Evolutionary conservation across 1,140 invertebrate species (phyloP), one percentile per base, ranked within the genome.

Genomic region (Drosophila hydei): DNA sequence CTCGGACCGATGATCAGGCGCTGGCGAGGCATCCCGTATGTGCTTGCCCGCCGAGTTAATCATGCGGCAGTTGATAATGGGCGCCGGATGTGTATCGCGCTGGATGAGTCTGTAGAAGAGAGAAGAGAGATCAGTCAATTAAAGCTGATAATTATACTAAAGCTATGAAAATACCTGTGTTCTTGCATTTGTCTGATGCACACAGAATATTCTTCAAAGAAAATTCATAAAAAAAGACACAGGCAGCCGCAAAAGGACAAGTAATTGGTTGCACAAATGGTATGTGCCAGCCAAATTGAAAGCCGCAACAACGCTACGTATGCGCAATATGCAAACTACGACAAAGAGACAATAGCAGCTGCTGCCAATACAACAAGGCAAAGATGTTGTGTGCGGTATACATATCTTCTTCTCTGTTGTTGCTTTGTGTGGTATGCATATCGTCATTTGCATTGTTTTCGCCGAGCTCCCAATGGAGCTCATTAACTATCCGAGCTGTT

Each of bases 1-100:
- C 80, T 96, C 96, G 19, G 96, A 96, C 42, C 95, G 94, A 92
- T 98, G 97, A 92, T 97, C 96, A 40, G 95, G 94, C 38, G 94
- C 94, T 18, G 93, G 92, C 23, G 93, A 92, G 33, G 92, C 91
- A 72, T 94, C 93, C 14, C 92, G 81, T 59, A 94, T 92, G 56
- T 93, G 92, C 63, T 94, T 94, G 38, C 94, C 94, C 0, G 62
- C 83, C 0, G 77, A 36, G 75, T 93, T 93, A 30, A 95, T 92
- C 74, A 96, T 93, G 59, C 95, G 95, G 92, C 96, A 97, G 89
- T 95, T 95, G 89, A 96, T 96, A 72, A 96, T 93, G 52, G 96
- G 95, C 77, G 96, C 94, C 8, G 96, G 96, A 71, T 95, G 94
- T 1, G 94, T 95, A 77, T 95, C 95, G 42, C 95, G 94, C 92